Percentiles rank a stretch among this genome's conserved stretches.
phyloP scores from a whole-genome alignment of 1,140 invertebrate species.

The Hyposmocoma kahamanoa region DNA sequence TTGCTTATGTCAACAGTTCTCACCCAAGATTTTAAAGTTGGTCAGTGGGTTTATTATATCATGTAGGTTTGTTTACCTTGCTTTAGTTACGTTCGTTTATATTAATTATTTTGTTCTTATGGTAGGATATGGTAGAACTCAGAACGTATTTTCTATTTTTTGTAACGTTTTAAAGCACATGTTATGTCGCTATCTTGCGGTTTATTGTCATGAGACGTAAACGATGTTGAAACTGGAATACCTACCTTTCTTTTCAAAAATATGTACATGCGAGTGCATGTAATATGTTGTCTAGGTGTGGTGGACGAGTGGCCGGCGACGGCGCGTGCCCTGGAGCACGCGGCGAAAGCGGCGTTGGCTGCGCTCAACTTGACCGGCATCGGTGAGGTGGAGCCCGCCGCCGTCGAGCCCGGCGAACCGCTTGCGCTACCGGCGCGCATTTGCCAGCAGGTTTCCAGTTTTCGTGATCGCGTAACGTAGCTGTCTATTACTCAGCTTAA shows the following conservation, averaged over 20 bases:
- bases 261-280: neutral
- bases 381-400: conserved; percentile 7
- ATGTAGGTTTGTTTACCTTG: no score
- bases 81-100: no score
- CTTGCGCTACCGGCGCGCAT: conserved; percentile 32
- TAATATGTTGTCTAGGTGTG: conserved; percentile 20
- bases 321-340: conserved; percentile 15
- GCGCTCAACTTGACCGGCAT: conserved; percentile 16
- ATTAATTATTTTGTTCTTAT: no score
- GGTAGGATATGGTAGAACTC: no score
- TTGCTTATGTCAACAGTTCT: no score
- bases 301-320: conserved; percentile 28
- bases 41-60: no score
- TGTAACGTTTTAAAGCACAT: neutral
- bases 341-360: conserved; percentile 20
- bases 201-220: no score
- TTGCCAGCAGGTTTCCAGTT: conserved; percentile 19
- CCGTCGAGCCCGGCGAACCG: conserved; percentile 31
- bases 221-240: neutral
- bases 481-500: no score
- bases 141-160: no score
- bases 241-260: neutral
- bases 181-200: neutral
- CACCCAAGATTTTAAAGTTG: no score
- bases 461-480: no score